Percentiles rank a stretch among this genome's conserved stretches.
These are phyloP conservation scores for Creontiades dilutus DNA, from an alignment of 2,888 invertebrate species.

Conservation along the genomic window DNA sequence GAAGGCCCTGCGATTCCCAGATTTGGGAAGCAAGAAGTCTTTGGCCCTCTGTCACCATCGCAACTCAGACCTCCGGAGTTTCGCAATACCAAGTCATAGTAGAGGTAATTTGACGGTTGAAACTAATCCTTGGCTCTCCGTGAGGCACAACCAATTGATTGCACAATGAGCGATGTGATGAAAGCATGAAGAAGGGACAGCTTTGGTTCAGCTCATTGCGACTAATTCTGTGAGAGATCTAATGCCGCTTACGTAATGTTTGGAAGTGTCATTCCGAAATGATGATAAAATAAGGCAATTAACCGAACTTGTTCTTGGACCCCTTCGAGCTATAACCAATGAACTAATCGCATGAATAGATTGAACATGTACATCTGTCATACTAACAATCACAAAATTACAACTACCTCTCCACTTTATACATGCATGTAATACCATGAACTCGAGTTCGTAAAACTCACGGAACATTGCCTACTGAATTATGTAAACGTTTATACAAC, in stretches of 20 bases:
- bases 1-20: too few species aligned
- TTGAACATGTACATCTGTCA: too few species aligned
- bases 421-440: too few species aligned
- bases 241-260: not conserved
- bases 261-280: slow-evolving; percentile 6
- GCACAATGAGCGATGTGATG: slow-evolving; percentile 17
- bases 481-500: too few species aligned
- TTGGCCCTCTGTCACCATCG: not conserved
- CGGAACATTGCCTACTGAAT: too few species aligned
- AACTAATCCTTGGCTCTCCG: not conserved
- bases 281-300: not conserved
- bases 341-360: too few species aligned
- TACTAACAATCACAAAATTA: too few species aligned
- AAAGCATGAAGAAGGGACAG: slow-evolving; percentile 11
- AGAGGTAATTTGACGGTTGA: not conserved
- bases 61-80: not conserved
- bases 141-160: slow-evolving; percentile 7
- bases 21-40: too few species aligned
- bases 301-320: not conserved
- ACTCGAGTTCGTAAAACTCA: too few species aligned
- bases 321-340: too few species aligned
- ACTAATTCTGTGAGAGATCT: slow-evolving; percentile 3
- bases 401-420: too few species aligned
- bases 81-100: slow-evolving; percentile 3
- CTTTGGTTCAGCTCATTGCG: not conserved